phyloP scores from a whole-genome alignment of 2,888 invertebrate species.

The Scaptomyza parva region DNA sequence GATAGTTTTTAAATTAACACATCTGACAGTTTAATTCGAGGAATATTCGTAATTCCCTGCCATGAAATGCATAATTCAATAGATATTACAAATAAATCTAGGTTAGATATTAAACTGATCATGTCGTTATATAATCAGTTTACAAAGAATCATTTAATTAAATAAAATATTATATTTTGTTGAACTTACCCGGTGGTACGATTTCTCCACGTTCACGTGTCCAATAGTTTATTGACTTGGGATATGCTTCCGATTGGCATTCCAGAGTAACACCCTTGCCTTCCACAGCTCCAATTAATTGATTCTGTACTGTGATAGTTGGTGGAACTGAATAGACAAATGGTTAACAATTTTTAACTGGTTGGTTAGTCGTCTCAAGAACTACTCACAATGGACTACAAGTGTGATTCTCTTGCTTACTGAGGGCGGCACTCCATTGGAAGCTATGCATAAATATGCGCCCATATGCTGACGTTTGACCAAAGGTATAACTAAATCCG shows the following conservation, averaged over 20 bases:
- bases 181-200: conserved; percentile 89
- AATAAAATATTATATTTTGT: no score
- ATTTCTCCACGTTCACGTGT: conserved; percentile 90
- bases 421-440: conserved; percentile 93
- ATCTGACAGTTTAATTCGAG: conserved; percentile 15
- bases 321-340: conserved; percentile 90
- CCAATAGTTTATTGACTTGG: conserved; percentile 95
- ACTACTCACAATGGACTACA: conserved; percentile 91
- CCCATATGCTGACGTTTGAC: conserved; percentile 92
- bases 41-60: neutral
- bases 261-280: conserved; percentile 91
- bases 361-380: no score
- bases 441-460: conserved; percentile 92
- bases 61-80: neutral
- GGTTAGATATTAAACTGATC: neutral
- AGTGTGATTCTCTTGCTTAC: conserved; percentile 95
- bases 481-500: conserved; percentile 88
- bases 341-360: neutral
- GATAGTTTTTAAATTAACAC: conserved; percentile 16
- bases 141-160: no score
- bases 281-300: conserved; percentile 91
- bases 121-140: neutral
- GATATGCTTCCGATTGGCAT: conserved; percentile 93
- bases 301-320: conserved; percentile 93
- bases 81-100: neutral